Base-by-base conservation (phyloP, 2,888 invertebrate genomes). In the Lasiommata megera region DNA sequence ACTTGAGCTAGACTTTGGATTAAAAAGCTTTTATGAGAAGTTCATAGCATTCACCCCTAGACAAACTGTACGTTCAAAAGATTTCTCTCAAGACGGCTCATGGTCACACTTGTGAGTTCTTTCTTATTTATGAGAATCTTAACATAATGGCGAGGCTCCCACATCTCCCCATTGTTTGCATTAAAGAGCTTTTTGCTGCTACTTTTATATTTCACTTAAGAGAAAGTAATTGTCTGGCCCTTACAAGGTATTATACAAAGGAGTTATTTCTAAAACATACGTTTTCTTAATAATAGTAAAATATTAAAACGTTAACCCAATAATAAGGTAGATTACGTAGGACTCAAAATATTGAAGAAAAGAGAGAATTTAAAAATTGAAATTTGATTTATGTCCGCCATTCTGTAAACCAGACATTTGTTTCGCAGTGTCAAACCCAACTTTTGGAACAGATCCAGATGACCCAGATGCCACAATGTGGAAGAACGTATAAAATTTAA, bases 401-500 rank as follows among this genome's bases (percentile, higher is more conserved):
- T 65, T 69, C 69, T 71, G 71, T 76, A 76, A 79, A 79, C 74
- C 64, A 74, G n/a, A 70, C 62, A 73, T 76, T 72, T 29, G 28
- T 29, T 14, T 51, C n/a, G 14, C 11, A 28, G 16, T 40, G 77
- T 80, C 73, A 79, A 72, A 72, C 67, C 38, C 62, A 76, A 74
- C 72, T 79, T 79, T 86, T 89, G 89, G 89, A 89, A 62, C 65
- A 66, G 69, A 68, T 88, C 88, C 89, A 89, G 83, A 72, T 80
- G 88, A 84, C 89, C 89, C 71, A 79, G 77, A 86, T 89, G 74
- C 76, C 72, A 67, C 68, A 69, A 74, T 72, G 71, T 74, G 65
- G 69, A 66, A 62, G 66, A 73, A 78, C 74, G 67, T 71, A 77
- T 69, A 75, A 46, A 79, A 73, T 73, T 76, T 72, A 73, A 74